These are phyloP conservation scores for Umimayanthus chanpuru DNA, from an alignment of 92 coral and sea anemone genomes.

Conservation along the genomic window DNA sequence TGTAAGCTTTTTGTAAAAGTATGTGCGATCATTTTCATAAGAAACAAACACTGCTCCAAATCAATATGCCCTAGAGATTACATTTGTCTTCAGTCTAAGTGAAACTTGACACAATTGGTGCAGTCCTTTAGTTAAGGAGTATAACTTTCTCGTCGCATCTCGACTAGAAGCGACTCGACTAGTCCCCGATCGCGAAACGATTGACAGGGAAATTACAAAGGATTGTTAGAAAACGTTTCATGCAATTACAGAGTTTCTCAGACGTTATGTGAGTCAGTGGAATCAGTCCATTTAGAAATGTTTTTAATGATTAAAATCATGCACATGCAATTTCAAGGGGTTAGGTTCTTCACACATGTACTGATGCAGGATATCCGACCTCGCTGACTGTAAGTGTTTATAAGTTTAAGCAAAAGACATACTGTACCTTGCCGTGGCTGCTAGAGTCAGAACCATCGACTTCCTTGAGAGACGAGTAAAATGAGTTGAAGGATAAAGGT, in stretches of 20 bases:
- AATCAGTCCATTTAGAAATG: too few relatives aligned
- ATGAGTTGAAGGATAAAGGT: not conserved
- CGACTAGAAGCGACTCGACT: not conserved
- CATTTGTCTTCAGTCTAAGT: too few relatives aligned
- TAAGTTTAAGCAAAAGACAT: not conserved
- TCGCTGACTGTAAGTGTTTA: not conserved
- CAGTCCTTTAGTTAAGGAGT: not conserved
- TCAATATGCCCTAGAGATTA: too few relatives aligned
- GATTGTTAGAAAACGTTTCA: not conserved
- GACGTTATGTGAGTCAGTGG: too few relatives aligned
- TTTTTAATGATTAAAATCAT: too few relatives aligned
- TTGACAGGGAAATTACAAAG: not conserved
- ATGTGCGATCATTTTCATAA: too few relatives aligned
- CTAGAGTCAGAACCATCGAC: not conserved
- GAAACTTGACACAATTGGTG: too few relatives aligned
- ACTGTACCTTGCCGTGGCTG: not conserved
- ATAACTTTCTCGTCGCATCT: not conserved
- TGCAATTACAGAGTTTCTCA: not conserved
- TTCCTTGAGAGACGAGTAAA: not conserved
- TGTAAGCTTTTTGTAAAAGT: too few relatives aligned
- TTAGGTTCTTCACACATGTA: too few relatives aligned
- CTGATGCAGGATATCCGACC: not conserved
- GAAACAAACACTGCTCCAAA: too few relatives aligned
- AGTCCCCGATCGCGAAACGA: not conserved
- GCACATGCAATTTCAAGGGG: too few relatives aligned